Evolutionary conservation across 2,113 vertebrate genomes (phyloP).

Genomic region (Mesocricetus auratus): DNA sequence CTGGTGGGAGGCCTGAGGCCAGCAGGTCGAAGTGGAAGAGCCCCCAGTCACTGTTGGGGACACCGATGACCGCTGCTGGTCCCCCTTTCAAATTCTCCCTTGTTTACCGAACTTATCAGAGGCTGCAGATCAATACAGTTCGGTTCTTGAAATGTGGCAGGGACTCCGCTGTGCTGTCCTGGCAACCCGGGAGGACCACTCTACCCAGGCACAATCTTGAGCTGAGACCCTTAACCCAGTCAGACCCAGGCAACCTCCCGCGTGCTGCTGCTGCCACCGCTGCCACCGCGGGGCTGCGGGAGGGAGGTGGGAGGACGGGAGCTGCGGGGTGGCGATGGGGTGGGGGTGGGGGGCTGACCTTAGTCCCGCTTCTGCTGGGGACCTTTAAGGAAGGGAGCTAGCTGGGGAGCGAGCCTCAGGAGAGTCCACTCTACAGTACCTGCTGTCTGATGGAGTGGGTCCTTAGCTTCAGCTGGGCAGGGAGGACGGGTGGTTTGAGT

Average conservation of each 20-base stretch:
- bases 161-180: not conserved
- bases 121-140: not conserved
- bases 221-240: not conserved
- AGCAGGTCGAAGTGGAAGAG: too few relatives aligned
- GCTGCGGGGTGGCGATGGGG: too few relatives aligned
- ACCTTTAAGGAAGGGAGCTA: not conserved
- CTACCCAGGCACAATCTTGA: not conserved
- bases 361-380: not conserved
- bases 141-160: not conserved
- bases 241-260: too few relatives aligned
- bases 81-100: not conserved
- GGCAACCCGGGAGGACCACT: not conserved
- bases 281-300: too few relatives aligned
- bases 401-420: not conserved
- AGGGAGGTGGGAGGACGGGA: not conserved
- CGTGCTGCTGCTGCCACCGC: not conserved
- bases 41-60: not conserved
- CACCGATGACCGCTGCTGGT: too few relatives aligned
- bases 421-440: not conserved
- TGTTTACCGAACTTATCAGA: not conserved
- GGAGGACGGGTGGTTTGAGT: not conserved
- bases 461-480: not conserved
- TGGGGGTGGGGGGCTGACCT: too few relatives aligned
- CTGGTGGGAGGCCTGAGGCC: not conserved
- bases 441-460: not conserved